Base-by-base conservation (phyloP, 2,888 invertebrate genomes). In the Trissoscelio sp. region DNA sequence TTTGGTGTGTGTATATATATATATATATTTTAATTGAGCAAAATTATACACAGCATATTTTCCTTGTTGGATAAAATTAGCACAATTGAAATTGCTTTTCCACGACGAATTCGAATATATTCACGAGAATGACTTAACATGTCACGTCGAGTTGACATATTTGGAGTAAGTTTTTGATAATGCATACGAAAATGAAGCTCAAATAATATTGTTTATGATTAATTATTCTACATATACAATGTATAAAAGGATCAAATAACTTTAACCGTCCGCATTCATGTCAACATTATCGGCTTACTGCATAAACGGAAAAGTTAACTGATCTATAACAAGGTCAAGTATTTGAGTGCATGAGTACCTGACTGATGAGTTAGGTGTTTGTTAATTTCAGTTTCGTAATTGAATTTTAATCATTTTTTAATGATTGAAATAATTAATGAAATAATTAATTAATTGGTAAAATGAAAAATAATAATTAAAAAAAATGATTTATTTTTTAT, bases 291-390 rank as follows among this genome's bases (percentile, higher is more conserved):
- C 18, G 18, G 16, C 18, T 9, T 44, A 44, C 44, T 44, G 18
- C 18, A 44, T 44, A 18, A 44, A 16, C 9, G 5, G 7, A 18
- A 39, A 44, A 44, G 44, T 44, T 44, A 44, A 44, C 44, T 44
- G 44, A 44, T 44, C 44, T 44, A 44, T 44, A 44, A 44, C 44
- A 44, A 16, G 44, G 44, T 44, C 44, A 44, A 44, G 7, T 18
- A 44, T 6, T 18, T 1, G 9, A 44, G 44, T 14, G 11, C 14
- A 39, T 44, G 9, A 44, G 44, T 7, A 44, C 44, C 44, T 44
- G 6, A 12, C 39, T 39, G 3, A 7, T 39, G 12, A 12, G 14
- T 12, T 7, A 39, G 14, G 14, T 39, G 6, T 39, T n/a, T 2
- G 3, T 39, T 14, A 9, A 34, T 7, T 34, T 34, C 3, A 7